Percentiles rank a stretch among this genome's conserved stretches.
These are phyloP conservation scores for Apteryx owenii DNA, from an alignment of 2,113 vertebrate genomes.

Conservation along the genomic window DNA sequence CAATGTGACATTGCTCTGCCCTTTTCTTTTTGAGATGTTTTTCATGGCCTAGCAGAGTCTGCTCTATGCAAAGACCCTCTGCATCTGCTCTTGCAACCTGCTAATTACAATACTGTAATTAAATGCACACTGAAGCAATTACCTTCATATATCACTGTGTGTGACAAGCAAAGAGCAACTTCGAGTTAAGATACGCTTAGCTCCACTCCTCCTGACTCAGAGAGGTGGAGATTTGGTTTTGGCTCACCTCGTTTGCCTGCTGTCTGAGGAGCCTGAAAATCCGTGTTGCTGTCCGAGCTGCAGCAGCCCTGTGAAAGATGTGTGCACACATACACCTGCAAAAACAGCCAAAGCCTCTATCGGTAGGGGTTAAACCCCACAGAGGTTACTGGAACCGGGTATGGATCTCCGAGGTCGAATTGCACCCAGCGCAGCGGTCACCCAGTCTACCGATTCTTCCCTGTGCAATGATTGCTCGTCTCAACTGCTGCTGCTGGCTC, in stretches of 20 bases:
- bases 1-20: constrained; percentile 65
- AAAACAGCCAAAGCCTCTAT: rapidly evolving
- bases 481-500: background rate
- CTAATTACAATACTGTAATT: constrained; percentile 74
- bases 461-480: background rate
- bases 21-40: constrained; percentile 57
- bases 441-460: background rate
- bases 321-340: rapidly evolving
- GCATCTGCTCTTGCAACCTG: constrained; percentile 66
- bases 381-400: background rate
- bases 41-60: constrained; percentile 48
- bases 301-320: rapidly evolving
- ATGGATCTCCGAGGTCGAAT: no score
- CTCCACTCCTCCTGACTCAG: background rate
- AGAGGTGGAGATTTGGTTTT: background rate
- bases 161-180: constrained; percentile 25
- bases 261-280: background rate
- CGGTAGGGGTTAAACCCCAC: background rate
- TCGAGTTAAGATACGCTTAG: background rate
- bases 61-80: constrained; percentile 44
- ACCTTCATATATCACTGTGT: constrained; percentile 57
- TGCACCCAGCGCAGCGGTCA: rapidly evolving
- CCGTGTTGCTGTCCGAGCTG: background rate
- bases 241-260: background rate
- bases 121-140: constrained; percentile 55